Evolutionary conservation across 2,113 vertebrate species (phyloP).

Genomic region (Alectura lathami): DNA sequence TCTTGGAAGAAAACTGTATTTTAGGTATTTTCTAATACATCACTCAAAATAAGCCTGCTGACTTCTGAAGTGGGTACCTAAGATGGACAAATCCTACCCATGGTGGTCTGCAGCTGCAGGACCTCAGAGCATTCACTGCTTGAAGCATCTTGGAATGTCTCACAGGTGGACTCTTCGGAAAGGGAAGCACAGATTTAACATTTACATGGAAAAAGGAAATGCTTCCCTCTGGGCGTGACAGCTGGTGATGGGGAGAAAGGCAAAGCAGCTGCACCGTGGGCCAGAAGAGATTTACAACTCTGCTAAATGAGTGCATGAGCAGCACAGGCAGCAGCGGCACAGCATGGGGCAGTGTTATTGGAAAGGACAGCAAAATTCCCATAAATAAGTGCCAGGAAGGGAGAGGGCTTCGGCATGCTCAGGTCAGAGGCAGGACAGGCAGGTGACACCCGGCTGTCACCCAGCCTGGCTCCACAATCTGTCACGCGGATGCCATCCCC

Average conservation of each 20-base stretch:
- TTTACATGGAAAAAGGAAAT: not conserved
- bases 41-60: not conserved
- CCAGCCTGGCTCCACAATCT: not conserved
- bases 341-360: not conserved
- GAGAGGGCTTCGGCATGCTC: rapidly evolving
- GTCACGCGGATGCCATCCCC: rapidly evolving
- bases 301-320: not conserved
- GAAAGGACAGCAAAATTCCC: not conserved
- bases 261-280: not conserved
- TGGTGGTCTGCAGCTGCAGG: not conserved
- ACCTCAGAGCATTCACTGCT: not conserved
- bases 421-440: not conserved
- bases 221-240: not conserved
- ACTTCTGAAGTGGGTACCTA: not conserved
- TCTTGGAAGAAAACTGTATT: not conserved
- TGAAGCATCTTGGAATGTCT: not conserved
- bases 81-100: not conserved
- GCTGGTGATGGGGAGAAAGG: constrained; percentile 8
- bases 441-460: not conserved
- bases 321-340: not conserved
- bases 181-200: not conserved
- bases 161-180: not conserved
- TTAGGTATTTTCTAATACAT: not conserved
- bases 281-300: not conserved
- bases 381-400: rapidly evolving